phyloP scores from a whole-genome alignment of 2,797 vertebrate species.

The Syndactyla subalaris region DNA sequence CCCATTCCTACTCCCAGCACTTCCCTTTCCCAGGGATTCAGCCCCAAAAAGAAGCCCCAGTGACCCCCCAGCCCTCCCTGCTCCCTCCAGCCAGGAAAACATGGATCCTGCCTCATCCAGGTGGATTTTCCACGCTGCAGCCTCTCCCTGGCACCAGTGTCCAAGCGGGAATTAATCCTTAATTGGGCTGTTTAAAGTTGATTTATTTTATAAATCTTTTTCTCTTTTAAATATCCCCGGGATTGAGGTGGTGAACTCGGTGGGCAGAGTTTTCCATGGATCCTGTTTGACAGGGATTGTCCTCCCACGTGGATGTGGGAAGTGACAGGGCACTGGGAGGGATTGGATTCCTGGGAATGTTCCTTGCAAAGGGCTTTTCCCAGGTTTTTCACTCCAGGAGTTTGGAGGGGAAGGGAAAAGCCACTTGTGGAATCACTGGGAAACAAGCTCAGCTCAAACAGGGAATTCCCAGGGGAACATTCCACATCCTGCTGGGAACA shows the following conservation, averaged over 20 bases:
- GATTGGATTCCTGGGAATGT: accelerated
- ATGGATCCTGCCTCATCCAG: background rate
- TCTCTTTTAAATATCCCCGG: accelerated
- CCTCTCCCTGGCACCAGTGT: background rate
- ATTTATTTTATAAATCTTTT: too few species aligned
- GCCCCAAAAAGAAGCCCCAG: background rate
- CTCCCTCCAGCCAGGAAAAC: background rate
- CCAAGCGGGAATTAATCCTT: background rate
- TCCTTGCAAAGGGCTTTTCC: background rate
- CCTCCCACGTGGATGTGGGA: background rate
- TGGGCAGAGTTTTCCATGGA: background rate
- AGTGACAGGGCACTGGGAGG: accelerated
- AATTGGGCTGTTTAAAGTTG: background rate
- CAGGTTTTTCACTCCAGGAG: background rate
- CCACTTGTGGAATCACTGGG: accelerated
- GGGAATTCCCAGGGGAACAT: too few species aligned
- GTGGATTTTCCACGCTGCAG: background rate
- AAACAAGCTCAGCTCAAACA: background rate
- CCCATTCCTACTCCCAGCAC: background rate
- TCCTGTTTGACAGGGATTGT: background rate
- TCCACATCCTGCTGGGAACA: background rate
- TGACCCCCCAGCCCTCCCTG: background rate
- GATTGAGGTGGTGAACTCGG: background rate
- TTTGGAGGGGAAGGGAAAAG: background rate
- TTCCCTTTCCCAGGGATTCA: background rate